Evolutionary conservation across 2,113 vertebrate genomes (phyloP), one percentile per base, ranked within the genome.

Genomic region (Myiagra hebetior): DNA sequence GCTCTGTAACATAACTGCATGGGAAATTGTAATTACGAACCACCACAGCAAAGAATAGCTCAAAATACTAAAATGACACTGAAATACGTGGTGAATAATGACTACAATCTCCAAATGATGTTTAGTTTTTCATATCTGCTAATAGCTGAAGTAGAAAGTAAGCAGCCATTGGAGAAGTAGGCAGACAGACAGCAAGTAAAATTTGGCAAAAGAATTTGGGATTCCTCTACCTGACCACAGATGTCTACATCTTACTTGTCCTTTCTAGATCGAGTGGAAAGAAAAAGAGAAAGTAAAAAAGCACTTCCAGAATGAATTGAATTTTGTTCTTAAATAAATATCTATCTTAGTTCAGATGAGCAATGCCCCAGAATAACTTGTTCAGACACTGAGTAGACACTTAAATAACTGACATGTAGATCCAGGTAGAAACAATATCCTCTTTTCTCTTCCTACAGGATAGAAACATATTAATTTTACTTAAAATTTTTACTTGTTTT

Each of bases 401-500:
- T 19, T 73, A 20, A 9, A 39, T 21, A 35, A 49, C 2, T 23
- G 47, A 67, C 14, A 33, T 13, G 4, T 46, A 85, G 7, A 85
- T 7, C 2, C 33, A 41, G 14, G 19, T 24, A 35, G 39, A 77
- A 84, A 67, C 0, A 0, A 24, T 55, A 63, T 21, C 7, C 7
- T 74, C 6, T 7, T 28, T 82, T 55, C 30, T 56, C 7, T 41
- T 82, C 4, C 1, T 56, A 49, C 12, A 16, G 13, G 4, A 44
- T 30, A 14, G 46, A 42, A 72, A 21, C 7, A 68, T 10, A 19
- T 69, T 85, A 11, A 55, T 56, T 52, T 72, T 21, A 28, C 44
- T 89, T 17, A 24, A 4, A n/a, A 17, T 18, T 42, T 79, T 77
- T 35, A 52, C 1, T 1, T 21, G 22, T 33, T 27, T 24, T 65